phyloP scores from a whole-genome alignment of 2,113 vertebrate genomes.

The Oreocharis arfaki region DNA sequence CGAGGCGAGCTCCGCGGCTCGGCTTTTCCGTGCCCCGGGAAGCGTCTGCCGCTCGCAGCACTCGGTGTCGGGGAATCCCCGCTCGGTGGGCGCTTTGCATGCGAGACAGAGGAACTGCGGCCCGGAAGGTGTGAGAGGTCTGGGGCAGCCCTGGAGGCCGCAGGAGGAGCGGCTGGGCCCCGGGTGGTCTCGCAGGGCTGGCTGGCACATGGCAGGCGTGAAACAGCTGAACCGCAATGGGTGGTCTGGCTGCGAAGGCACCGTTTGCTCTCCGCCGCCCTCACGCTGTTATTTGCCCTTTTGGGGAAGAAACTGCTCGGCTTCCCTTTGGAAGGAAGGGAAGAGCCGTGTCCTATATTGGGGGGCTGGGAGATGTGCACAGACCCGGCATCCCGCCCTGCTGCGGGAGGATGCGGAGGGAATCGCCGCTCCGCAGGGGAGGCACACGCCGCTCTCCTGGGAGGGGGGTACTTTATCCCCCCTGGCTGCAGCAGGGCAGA shows the following conservation, averaged over 20 bases:
- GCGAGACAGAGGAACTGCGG: rapidly evolving
- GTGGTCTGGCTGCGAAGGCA: rapidly evolving
- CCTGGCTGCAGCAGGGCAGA: rapidly evolving
- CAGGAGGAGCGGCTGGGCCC: neutral
- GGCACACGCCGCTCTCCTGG: neutral
- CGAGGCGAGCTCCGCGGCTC: no score
- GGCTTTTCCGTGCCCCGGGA: neutral
- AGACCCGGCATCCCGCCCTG: neutral
- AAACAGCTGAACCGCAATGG: rapidly evolving
- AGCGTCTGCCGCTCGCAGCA: rapidly evolving
- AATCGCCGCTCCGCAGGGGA: no score
- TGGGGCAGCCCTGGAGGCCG: neutral
- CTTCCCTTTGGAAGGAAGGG: neutral
- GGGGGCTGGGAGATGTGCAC: neutral
- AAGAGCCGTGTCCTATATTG: rapidly evolving
- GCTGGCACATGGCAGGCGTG: neutral
- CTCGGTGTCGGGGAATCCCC: neutral
- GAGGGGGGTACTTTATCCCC: no score
- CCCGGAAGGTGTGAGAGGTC: rapidly evolving
- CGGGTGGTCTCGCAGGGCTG: neutral
- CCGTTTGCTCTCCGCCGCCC: neutral
- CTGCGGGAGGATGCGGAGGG: neutral
- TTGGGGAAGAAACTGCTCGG: neutral
- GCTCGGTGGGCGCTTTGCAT: neutral
- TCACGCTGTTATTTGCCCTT: neutral